Percentiles rank a stretch among this genome's conserved stretches.
Conservation (phyloP, 2,113 vertebrate species). For the Siphamia tubifer region DNA sequence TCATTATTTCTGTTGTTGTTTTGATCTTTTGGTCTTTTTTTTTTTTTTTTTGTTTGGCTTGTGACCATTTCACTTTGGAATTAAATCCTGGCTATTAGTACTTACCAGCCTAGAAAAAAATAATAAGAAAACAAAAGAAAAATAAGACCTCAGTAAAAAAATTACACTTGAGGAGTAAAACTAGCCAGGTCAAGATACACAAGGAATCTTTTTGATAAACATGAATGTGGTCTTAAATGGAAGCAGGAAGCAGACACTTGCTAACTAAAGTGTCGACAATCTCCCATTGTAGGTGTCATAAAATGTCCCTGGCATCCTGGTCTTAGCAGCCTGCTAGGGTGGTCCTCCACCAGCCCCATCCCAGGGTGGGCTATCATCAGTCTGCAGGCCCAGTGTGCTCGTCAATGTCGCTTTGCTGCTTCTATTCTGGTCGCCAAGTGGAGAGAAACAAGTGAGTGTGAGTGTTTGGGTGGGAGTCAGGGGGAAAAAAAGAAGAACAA, state of each 20-base stretch:
- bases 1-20: too few relatives aligned
- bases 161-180: too few relatives aligned
- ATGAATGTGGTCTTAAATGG: not conserved
- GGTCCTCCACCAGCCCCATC: constrained; percentile 61
- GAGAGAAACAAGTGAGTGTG: constrained; percentile 45
- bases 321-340: constrained; percentile 65
- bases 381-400: constrained; percentile 56
- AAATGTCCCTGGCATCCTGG: constrained; percentile 57
- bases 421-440: constrained; percentile 68
- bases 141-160: too few relatives aligned
- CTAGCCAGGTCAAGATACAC: too few relatives aligned
- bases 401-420: constrained; percentile 67
- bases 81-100: too few relatives aligned
- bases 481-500: constrained; percentile 26
- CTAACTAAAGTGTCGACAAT: constrained; percentile 48
- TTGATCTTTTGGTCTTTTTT: too few relatives aligned
- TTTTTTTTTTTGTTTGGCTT: too few relatives aligned
- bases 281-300: constrained; percentile 57
- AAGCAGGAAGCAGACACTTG: constrained; percentile 35
- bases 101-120: too few relatives aligned
- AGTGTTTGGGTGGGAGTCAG: constrained; percentile 43
- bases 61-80: too few relatives aligned
- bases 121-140: too few relatives aligned
- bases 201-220: not conserved
- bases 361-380: constrained; percentile 69